Percentiles rank a stretch among this genome's conserved stretches.
Evolutionary conservation across 2,888 invertebrate species (phyloP).

Genomic region (Sphaeridia pumilis): DNA sequence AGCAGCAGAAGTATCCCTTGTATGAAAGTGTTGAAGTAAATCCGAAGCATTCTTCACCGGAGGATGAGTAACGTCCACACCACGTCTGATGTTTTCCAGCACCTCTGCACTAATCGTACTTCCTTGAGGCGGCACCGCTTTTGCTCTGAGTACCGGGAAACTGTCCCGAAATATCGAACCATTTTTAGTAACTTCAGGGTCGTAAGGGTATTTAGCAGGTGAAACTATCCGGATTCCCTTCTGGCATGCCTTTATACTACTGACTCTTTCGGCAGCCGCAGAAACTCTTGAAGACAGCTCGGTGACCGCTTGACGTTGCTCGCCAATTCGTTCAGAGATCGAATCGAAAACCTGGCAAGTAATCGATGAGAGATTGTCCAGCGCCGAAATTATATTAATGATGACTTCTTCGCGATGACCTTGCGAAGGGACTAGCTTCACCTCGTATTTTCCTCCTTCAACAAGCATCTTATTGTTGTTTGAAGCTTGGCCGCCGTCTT

Average conservation of each 20-base stretch:
- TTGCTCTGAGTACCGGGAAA: conserved; percentile 8
- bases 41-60: conserved; percentile 32
- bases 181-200: conserved; percentile 11
- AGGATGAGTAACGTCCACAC: neutral
- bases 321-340: conserved; percentile 21
- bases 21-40: conserved; percentile 28
- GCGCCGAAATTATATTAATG: conserved; percentile 28
- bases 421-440: conserved; percentile 30
- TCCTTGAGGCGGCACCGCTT: conserved; percentile 10
- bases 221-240: conserved; percentile 32
- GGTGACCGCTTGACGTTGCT: conserved; percentile 20
- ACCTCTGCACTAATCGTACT: conserved; percentile 1
- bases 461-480: conserved; percentile 29
- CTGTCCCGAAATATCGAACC: conserved; percentile 2
- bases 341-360: conserved; percentile 30
- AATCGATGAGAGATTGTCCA: conserved; percentile 29
- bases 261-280: conserved; percentile 22
- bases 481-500: no score
- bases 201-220: conserved; percentile 30
- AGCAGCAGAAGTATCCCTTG: conserved; percentile 18
- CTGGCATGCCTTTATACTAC: conserved; percentile 21
- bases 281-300: conserved; percentile 15
- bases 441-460: conserved; percentile 27
- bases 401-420: conserved; percentile 32
- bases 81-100: neutral